Conservation (phyloP, 64 coral and sea anemone genomes). For the Pachyseris speciosa region DNA sequence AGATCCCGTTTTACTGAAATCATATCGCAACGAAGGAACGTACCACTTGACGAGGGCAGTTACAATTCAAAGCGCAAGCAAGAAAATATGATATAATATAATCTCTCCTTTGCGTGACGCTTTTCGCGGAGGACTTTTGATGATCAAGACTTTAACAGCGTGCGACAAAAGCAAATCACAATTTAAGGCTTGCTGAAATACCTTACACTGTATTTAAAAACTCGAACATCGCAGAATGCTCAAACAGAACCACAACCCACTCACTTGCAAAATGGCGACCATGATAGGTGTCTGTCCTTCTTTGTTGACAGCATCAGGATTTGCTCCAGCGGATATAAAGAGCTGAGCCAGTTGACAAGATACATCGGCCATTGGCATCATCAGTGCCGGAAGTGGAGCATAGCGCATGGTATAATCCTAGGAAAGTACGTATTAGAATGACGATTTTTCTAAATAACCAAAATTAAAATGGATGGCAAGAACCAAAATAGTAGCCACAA, state of each 20-base stretch:
- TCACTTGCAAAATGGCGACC: constrained; percentile 85
- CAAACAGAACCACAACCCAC: background rate
- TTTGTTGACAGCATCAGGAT: constrained; percentile 64
- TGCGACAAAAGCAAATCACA: too few relatives aligned
- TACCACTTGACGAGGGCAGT: too few relatives aligned
- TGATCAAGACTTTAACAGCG: too few relatives aligned
- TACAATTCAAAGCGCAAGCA: too few relatives aligned
- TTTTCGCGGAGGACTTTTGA: too few relatives aligned
- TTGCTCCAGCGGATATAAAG: constrained; percentile 62
- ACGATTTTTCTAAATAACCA: background rate
- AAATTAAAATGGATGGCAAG: background rate
- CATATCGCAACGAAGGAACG: too few relatives aligned
- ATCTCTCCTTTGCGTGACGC: too few relatives aligned
- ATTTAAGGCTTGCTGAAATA: background rate
- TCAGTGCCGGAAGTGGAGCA: constrained; percentile 42
- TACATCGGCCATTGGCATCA: constrained; percentile 33
- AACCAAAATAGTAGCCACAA: background rate
- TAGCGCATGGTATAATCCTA: constrained; percentile 15
- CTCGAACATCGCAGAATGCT: background rate
- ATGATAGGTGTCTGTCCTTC: constrained; percentile 81
- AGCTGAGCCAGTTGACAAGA: constrained; percentile 44
- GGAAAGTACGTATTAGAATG: background rate
- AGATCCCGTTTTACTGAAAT: too few relatives aligned
- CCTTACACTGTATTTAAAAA: background rate
- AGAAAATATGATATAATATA: too few relatives aligned